A percentile compares a stretch with the other conserved stretches of the same genome.
phyloP scores from a whole-genome alignment of 2,888 invertebrate species.

The Galeopsomyia nigrocyanea region DNA sequence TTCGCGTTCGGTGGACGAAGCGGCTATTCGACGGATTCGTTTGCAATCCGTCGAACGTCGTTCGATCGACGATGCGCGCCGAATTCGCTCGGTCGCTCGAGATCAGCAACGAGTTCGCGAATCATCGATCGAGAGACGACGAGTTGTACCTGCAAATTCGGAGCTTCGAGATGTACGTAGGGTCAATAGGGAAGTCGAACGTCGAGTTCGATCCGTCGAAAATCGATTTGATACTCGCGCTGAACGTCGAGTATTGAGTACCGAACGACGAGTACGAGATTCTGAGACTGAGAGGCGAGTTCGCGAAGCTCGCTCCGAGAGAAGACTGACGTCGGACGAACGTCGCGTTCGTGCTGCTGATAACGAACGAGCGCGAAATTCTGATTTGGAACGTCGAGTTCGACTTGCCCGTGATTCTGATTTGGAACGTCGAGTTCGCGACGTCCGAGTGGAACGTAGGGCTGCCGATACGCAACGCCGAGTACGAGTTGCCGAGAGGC shows the following conservation, averaged over 20 bases:
- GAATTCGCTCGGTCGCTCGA: no score
- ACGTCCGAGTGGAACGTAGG: not conserved
- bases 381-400: not conserved
- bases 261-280: slow-evolving; percentile 2
- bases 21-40: slow-evolving; percentile 26
- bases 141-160: not conserved
- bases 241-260: not conserved
- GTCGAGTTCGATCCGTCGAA: slow-evolving; percentile 12
- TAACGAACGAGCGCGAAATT: not conserved
- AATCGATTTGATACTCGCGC: slow-evolving; percentile 13
- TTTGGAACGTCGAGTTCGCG: not conserved
- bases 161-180: not conserved
- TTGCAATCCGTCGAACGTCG: slow-evolving; percentile 1
- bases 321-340: not conserved
- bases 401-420: not conserved
- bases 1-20: slow-evolving; percentile 45
- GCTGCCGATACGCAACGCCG: not conserved
- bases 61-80: not conserved
- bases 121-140: not conserved
- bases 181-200: not conserved
- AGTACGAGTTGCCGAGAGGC: not conserved
- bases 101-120: slow-evolving; percentile 15
- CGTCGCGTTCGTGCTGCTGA: not conserved
- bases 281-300: slow-evolving; percentile 16
- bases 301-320: slow-evolving; percentile 10